Conservation (phyloP, 2,888 invertebrate genomes). For the Nezara viridula region DNA sequence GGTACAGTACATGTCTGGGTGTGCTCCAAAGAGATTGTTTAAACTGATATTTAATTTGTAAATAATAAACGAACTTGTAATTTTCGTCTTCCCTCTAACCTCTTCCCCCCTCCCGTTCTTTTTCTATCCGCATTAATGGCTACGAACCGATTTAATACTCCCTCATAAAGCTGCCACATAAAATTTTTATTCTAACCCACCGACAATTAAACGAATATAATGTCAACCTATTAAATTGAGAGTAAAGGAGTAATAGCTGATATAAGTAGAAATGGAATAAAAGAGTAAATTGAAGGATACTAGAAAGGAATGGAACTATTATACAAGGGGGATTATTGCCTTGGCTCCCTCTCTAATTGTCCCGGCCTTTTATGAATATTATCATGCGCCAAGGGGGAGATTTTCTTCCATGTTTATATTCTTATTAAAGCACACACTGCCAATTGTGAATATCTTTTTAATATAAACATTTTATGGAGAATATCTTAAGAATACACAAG, state of each 20-base stretch:
- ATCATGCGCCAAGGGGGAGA: neutral
- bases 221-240: neutral
- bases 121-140: neutral
- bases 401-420: neutral
- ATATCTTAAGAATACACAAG: too few species aligned
- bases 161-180: neutral
- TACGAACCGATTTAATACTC: neutral
- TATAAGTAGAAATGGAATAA: conserved; percentile 16
- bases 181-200: neutral
- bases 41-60: too few species aligned
- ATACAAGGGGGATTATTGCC: neutral
- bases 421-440: neutral
- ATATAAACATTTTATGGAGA: too few species aligned
- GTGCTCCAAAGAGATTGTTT: too few species aligned
- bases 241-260: neutral
- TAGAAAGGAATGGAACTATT: neutral
- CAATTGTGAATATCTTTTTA: too few species aligned
- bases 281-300: neutral
- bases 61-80: too few species aligned
- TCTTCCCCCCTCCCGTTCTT: neutral
- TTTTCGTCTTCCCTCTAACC: too few species aligned
- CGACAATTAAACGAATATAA: conserved; percentile 11
- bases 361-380: neutral
- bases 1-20: too few species aligned
- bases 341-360: neutral